A percentile compares a stretch with the other conserved stretches of the same genome.
Evolutionary conservation across 1,140 invertebrate genomes (phyloP).

Genomic region (Chrysomallon squamiferum): DNA sequence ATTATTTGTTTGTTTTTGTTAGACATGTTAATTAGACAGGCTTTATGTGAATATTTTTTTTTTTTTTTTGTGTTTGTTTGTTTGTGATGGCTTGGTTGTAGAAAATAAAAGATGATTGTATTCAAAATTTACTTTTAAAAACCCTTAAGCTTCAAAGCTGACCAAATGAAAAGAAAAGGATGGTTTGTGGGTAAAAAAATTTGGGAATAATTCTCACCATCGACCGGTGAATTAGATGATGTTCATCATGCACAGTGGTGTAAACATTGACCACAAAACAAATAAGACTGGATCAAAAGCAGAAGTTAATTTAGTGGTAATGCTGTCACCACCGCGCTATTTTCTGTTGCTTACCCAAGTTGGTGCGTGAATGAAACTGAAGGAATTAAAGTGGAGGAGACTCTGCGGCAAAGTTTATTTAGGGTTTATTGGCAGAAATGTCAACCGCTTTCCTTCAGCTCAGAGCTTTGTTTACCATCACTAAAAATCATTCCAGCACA

Average conservation of each 20-base stretch:
- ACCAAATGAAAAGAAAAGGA: too few relatives aligned
- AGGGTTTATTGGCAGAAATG: conserved; percentile 28
- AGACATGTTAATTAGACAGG: too few relatives aligned
- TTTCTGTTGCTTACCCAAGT: conserved; percentile 17
- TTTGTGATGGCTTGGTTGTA: too few relatives aligned
- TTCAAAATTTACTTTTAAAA: too few relatives aligned
- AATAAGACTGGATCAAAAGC: conserved; percentile 28
- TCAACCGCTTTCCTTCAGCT: conserved; percentile 8
- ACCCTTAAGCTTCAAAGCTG: too few relatives aligned
- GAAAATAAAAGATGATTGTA: too few relatives aligned
- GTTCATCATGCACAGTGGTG: conserved; percentile 15
- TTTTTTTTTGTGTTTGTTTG: too few relatives aligned
- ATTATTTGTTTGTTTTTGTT: too few relatives aligned
- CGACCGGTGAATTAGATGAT: conserved; percentile 20
- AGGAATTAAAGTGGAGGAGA: conserved; percentile 21
- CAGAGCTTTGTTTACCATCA: conserved; percentile 24
- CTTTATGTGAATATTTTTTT: too few relatives aligned
- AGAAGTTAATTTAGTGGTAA: conserved; percentile 32
- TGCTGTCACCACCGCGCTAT: conserved; percentile 21
- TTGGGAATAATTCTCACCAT: conserved; percentile 11
- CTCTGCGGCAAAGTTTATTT: conserved; percentile 19
- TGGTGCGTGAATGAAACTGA: conserved; percentile 12
- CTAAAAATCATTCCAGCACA: conserved; percentile 17
- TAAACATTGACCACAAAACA: conserved; percentile 28
- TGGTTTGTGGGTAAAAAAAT: too few relatives aligned